Percentiles rank a stretch among this genome's conserved stretches.
Conservation (phyloP, 2,888 invertebrate genomes). For the Labia minor region DNA sequence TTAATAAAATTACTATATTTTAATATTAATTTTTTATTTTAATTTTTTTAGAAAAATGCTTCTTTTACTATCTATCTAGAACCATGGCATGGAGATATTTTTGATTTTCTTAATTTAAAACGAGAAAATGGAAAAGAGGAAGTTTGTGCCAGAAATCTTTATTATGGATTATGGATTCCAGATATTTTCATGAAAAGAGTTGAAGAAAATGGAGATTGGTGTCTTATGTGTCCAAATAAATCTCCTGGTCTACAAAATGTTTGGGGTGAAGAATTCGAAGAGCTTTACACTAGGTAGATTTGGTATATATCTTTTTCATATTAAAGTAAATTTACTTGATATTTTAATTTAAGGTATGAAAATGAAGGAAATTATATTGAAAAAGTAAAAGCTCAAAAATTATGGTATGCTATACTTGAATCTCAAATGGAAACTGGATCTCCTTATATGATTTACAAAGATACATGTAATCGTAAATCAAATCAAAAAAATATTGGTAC, state of each 20-base stretch:
- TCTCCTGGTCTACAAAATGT: slow-evolving; percentile 42
- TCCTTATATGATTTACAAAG: slow-evolving; percentile 95
- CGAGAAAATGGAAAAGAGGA: slow-evolving; percentile 53
- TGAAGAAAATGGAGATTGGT: slow-evolving; percentile 44
- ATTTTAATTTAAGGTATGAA: slow-evolving; percentile 54
- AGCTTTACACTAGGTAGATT: slow-evolving; percentile 26
- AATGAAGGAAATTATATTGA: slow-evolving; percentile 52
- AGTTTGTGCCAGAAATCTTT: slow-evolving; percentile 47
- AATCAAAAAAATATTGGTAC: slow-evolving; percentile 98
- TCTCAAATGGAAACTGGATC: slow-evolving; percentile 96
- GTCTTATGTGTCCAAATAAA: slow-evolving; percentile 50
- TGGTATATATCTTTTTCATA: background rate
- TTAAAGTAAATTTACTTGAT: background rate
- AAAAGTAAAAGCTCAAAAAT: slow-evolving; percentile 59
- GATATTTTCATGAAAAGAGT: slow-evolving; percentile 51
- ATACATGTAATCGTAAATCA: slow-evolving; percentile 91
- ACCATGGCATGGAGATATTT: slow-evolving; percentile 54
- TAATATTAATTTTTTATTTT: too few species aligned
- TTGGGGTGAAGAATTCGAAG: background rate
- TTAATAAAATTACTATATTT: too few species aligned
- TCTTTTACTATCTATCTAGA: slow-evolving; percentile 54
- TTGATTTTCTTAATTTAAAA: slow-evolving; percentile 47
- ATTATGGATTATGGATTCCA: slow-evolving; percentile 52
- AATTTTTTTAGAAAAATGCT: slow-evolving; percentile 39
- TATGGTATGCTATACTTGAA: slow-evolving; percentile 91